These are phyloP conservation scores for Micronycteris hirsuta DNA, from an alignment of 2,113 vertebrate species.

Conservation along the genomic window DNA sequence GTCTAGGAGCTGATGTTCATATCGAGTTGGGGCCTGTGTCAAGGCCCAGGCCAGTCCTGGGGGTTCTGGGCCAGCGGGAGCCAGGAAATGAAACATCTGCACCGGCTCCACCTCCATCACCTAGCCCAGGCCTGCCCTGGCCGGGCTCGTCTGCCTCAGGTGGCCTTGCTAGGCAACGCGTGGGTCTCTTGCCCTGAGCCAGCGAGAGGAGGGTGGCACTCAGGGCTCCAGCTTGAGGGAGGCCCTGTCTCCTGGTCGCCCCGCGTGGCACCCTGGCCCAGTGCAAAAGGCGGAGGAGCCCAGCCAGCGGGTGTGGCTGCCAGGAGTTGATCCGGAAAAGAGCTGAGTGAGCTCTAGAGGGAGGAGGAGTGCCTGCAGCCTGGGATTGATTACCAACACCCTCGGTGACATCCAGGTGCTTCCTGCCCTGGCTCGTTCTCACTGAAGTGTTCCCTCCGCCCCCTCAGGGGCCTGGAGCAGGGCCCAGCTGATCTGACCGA, in stretches of 20 bases:
- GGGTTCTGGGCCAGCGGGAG: not conserved
- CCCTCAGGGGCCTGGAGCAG: not conserved
- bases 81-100: not conserved
- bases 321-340: not conserved
- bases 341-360: not conserved
- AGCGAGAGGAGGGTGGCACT: not conserved
- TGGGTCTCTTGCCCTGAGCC: not conserved
- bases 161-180: too few species aligned
- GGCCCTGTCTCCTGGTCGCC: not conserved
- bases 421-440: not conserved
- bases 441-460: not conserved
- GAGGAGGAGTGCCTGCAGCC: not conserved
- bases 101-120: not conserved
- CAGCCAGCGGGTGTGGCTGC: accelerated
- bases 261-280: not conserved
- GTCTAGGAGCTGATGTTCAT: not conserved
- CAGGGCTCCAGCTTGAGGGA: not conserved
- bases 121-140: not conserved
- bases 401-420: not conserved
- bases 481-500: not conserved
- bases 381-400: not conserved
- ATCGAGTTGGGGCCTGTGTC: not conserved
- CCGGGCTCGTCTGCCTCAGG: not conserved
- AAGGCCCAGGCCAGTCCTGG: not conserved
- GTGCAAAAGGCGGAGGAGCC: not conserved